A percentile compares a stretch with the other conserved stretches of the same genome.
phyloP scores from a whole-genome alignment of 2,888 invertebrate species.

The Xanthia icteritia region DNA sequence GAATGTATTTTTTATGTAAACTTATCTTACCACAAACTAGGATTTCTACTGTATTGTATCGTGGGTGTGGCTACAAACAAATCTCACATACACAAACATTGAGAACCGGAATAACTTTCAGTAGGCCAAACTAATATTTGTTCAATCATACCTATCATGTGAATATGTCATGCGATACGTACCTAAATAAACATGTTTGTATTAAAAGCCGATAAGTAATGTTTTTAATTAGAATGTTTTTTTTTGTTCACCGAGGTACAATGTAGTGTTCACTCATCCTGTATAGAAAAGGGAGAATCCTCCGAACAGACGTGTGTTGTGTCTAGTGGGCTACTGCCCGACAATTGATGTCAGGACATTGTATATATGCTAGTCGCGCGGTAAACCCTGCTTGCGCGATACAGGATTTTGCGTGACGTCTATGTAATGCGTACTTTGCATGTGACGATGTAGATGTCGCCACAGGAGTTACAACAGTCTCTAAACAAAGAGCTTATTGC shows the following conservation, averaged over 20 bases:
- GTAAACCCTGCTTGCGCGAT: too few relatives aligned
- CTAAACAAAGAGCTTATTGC: too few relatives aligned
- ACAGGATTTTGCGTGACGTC: too few relatives aligned
- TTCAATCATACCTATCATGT: conserved; percentile 41
- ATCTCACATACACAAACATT: conserved; percentile 15
- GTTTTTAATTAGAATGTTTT: conserved; percentile 11
- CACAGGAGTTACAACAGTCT: too few relatives aligned
- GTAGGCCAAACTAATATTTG: conserved; percentile 47
- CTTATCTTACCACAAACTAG: background rate
- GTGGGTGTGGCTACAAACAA: conserved; percentile 26
- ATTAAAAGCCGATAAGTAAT: conserved; percentile 9
- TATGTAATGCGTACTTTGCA: too few relatives aligned
- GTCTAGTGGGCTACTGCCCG: too few relatives aligned
- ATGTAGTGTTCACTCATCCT: too few relatives aligned
- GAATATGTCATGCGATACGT: conserved; percentile 41
- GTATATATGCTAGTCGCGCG: too few relatives aligned
- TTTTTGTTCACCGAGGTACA: background rate
- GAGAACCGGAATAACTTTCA: background rate
- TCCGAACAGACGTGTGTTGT: too few relatives aligned
- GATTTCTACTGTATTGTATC: background rate
- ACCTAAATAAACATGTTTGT: conserved; percentile 34
- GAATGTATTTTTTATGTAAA: conserved; percentile 1
- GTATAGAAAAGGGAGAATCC: too few relatives aligned
- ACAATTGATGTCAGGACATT: too few relatives aligned
- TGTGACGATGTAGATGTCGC: too few relatives aligned